Percentiles rank a stretch among this genome's conserved stretches.
Evolutionary conservation across 2,888 invertebrate species (phyloP).

Genomic region (Quadriops clusia): DNA sequence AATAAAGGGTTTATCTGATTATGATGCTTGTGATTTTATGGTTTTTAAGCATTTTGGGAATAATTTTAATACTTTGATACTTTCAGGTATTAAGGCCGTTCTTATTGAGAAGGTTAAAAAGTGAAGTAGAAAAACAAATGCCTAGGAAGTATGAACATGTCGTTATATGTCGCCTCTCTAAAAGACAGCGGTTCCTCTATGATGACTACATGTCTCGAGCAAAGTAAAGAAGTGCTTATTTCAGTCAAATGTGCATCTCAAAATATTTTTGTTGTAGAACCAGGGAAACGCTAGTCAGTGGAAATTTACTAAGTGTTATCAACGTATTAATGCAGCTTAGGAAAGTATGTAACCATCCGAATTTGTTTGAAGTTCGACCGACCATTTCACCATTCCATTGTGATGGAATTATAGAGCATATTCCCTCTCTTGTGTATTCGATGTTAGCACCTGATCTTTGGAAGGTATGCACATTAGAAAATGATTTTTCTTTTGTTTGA

Average conservation of each 20-base stretch:
- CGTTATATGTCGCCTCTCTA: conserved; percentile 85
- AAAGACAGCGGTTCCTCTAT: conserved; percentile 91
- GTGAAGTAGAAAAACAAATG: conserved; percentile 94
- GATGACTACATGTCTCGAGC: conserved; percentile 98
- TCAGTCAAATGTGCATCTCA: conserved; percentile 1
- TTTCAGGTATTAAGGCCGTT: conserved; percentile 81
- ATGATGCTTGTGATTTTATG: too few relatives aligned
- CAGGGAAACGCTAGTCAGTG: conserved; percentile 81
- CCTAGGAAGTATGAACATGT: conserved; percentile 95
- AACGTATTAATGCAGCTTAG: conserved; percentile 95
- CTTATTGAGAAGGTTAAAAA: conserved; percentile 80
- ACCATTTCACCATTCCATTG: conserved; percentile 89
- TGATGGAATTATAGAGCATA: conserved; percentile 57
- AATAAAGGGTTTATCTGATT: too few relatives aligned
- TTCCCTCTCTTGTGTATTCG: conserved; percentile 60
- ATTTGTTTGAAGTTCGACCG: conserved; percentile 93
- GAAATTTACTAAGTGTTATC: conserved; percentile 89
- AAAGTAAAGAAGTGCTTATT: conserved; percentile 49
- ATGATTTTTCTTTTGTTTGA: too few relatives aligned
- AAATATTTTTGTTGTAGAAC: conserved; percentile 63
- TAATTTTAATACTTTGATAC: conserved; percentile 9
- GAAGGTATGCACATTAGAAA: conserved; percentile 49
- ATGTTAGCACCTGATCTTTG: conserved; percentile 62
- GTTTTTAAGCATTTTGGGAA: conserved; percentile 4
- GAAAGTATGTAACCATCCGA: conserved; percentile 97